Conservation (phyloP, 2,797 vertebrate genomes). For the Sebastes umbrosus region DNA sequence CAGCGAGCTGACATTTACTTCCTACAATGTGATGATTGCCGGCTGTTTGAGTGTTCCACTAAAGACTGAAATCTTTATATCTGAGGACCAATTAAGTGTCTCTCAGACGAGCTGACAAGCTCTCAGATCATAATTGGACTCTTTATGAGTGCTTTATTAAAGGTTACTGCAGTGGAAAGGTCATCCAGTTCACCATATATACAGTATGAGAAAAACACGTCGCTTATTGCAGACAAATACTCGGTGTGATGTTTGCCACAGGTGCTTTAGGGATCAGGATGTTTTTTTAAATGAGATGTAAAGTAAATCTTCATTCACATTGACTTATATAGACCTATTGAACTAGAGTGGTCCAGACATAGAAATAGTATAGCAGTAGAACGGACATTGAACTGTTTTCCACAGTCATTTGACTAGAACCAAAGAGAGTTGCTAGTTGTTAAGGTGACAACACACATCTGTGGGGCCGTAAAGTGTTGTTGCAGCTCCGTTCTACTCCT, state of each 20-base stretch:
- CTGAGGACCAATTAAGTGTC: conserved; percentile 23
- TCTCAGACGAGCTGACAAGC: conserved; percentile 22
- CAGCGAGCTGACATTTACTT: conserved; percentile 46
- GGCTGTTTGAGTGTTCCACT: conserved; percentile 19
- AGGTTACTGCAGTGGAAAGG: conserved; percentile 28
- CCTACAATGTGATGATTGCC: neutral
- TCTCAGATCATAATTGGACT: conserved; percentile 18
- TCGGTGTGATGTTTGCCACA: neutral
- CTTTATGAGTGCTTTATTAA: conserved; percentile 32
- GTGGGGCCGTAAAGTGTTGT: too few species aligned
- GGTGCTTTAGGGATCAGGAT: neutral
- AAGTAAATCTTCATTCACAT: neutral
- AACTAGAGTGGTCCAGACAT: neutral
- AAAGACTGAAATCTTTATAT: conserved; percentile 12
- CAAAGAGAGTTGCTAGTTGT: too few species aligned
- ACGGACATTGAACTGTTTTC: too few species aligned
- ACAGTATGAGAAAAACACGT: neutral
- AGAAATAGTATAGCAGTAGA: too few species aligned
- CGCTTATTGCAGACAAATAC: neutral
- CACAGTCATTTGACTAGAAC: too few species aligned
- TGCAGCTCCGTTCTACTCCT: too few species aligned
- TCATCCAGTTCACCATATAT: conserved; percentile 12
- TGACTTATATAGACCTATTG: neutral
- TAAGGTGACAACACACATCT: too few species aligned
- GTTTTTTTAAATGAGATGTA: neutral